Evolutionary conservation across 2,797 vertebrate genomes (phyloP).

Genomic region (Oreonectes daqikongensis): DNA sequence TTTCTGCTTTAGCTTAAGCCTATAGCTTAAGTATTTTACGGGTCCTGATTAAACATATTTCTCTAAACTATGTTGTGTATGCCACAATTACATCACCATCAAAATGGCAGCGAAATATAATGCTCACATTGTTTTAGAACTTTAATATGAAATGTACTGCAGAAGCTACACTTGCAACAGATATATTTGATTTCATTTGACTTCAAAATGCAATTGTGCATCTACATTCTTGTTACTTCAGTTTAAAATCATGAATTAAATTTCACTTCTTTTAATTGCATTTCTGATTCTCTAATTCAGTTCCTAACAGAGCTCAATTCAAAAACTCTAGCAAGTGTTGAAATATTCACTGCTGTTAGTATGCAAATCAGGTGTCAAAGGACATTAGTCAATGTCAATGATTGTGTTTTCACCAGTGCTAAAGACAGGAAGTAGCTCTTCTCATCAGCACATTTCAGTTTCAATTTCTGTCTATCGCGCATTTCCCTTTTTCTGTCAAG

Average conservation of each 20-base stretch:
- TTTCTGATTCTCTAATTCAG: not conserved
- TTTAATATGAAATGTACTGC: too few relatives aligned
- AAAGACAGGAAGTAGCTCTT: conserved; percentile 71
- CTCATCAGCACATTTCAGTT: conserved; percentile 69
- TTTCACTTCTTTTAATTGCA: not conserved
- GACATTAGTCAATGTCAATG: conserved; percentile 13
- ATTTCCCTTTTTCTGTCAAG: conserved; percentile 49
- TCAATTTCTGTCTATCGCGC: conserved; percentile 56
- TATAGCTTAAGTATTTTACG: too few relatives aligned
- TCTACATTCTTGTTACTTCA: not conserved
- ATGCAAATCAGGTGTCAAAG: conserved; percentile 28
- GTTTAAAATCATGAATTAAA: not conserved
- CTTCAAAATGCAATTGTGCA: not conserved
- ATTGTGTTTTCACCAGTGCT: conserved; percentile 56
- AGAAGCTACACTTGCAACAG: too few relatives aligned
- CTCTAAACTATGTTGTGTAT: too few relatives aligned
- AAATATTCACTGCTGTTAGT: not conserved
- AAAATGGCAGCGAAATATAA: too few relatives aligned
- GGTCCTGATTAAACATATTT: too few relatives aligned
- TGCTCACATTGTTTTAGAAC: too few relatives aligned
- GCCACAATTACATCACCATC: too few relatives aligned
- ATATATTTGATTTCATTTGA: not conserved
- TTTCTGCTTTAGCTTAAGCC: too few relatives aligned
- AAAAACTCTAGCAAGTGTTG: not conserved
- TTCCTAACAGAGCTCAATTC: not conserved